phyloP scores from a whole-genome alignment of 2,888 invertebrate genomes.

The Philhelius pedissequus region DNA sequence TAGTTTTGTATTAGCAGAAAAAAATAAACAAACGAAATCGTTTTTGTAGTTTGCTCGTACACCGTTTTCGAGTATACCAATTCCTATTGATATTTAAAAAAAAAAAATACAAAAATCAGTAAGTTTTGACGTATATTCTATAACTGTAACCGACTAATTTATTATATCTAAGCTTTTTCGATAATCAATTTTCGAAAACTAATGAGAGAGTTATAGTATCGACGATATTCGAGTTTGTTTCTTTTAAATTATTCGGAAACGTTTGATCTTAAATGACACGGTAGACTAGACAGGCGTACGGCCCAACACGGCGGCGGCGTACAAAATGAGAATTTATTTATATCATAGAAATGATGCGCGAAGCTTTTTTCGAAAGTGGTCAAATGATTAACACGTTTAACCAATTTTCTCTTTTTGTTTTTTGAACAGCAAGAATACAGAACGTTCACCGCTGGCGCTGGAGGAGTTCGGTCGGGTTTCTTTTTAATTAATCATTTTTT shows the following conservation, averaged over 20 bases:
- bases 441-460: slow-evolving; percentile 40
- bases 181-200: slow-evolving; percentile 13
- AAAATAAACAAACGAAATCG: slow-evolving; percentile 47
- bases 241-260: slow-evolving; percentile 3
- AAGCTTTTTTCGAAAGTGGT: slow-evolving; percentile 65
- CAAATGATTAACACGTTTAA: slow-evolving; percentile 59
- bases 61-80: slow-evolving; percentile 12
- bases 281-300: not conserved
- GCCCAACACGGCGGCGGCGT: slow-evolving; percentile 10
- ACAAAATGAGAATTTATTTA: slow-evolving; percentile 56
- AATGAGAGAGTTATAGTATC: not conserved
- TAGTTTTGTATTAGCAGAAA: slow-evolving; percentile 45
- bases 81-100: not conserved
- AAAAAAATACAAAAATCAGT: slow-evolving; percentile 11
- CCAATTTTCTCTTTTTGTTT: slow-evolving; percentile 42
- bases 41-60: slow-evolving; percentile 13
- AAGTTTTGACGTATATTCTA: not conserved
- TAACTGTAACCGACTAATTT: not conserved
- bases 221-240: slow-evolving; percentile 30
- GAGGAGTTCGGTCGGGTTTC: slow-evolving; percentile 37
- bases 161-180: not conserved
- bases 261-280: slow-evolving; percentile 47
- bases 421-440: slow-evolving; percentile 9
- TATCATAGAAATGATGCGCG: slow-evolving; percentile 57
- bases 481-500: not conserved